Percentiles rank a stretch among this genome's conserved stretches.
Evolutionary conservation across 2,797 vertebrate species (phyloP).

Genomic region (Anguilla pacifica): DNA sequence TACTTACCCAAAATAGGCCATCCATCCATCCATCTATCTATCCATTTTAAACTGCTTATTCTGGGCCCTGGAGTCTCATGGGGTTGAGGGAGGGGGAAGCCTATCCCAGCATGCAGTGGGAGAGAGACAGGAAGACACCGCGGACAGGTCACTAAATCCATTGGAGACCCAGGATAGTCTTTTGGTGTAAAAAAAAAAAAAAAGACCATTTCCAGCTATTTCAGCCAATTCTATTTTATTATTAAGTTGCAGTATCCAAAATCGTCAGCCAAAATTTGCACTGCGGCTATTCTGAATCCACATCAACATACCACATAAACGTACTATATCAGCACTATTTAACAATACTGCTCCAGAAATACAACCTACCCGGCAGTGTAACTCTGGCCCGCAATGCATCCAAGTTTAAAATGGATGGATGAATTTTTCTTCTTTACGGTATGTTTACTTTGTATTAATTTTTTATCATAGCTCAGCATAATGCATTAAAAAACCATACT

Average conservation of each 20-base stretch:
- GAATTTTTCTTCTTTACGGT: not conserved
- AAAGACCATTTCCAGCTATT: not conserved
- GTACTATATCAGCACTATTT: not conserved
- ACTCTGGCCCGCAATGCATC: not conserved
- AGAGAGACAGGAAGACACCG: too few species aligned
- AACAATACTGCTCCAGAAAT: not conserved
- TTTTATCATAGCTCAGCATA: not conserved
- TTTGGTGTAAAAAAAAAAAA: not conserved
- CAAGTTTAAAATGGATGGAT: not conserved
- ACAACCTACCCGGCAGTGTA: not conserved
- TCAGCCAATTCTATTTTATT: not conserved
- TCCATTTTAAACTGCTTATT: too few species aligned
- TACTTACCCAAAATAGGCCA: too few species aligned
- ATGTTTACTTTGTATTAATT: not conserved
- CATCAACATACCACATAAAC: not conserved
- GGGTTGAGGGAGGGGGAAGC: too few species aligned
- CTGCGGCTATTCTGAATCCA: not conserved
- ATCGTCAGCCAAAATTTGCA: not conserved
- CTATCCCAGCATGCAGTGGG: not conserved
- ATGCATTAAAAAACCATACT: not conserved
- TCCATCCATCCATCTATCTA: too few species aligned
- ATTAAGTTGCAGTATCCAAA: not conserved
- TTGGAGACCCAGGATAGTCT: too few species aligned
- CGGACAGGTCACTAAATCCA: not conserved
- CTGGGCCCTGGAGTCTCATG: too few species aligned